A percentile compares a stretch with the other conserved stretches of the same genome.
These are phyloP conservation scores for Nannoperca obscura DNA, from an alignment of 2,797 vertebrate species.

Conservation along the genomic window DNA sequence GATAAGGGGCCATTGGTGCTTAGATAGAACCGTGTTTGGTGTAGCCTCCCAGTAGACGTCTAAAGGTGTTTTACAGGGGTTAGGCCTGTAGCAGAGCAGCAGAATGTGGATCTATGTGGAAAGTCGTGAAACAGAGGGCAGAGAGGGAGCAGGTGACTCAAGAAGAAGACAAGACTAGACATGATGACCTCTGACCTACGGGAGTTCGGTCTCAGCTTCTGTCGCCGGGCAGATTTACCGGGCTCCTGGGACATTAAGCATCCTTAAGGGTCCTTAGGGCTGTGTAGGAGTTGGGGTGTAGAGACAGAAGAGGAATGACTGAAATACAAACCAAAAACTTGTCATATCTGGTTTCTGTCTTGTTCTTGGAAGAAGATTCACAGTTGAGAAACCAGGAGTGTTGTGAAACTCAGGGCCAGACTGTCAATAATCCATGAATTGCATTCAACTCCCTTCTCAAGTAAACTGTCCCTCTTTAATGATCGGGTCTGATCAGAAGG, in stretches of 20 bases:
- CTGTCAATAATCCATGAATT: slow-evolving; percentile 26
- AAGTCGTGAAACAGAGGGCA: slow-evolving; percentile 1
- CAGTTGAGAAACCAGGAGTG: slow-evolving; percentile 22
- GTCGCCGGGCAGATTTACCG: slow-evolving; percentile 60
- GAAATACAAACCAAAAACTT: slow-evolving; percentile 41
- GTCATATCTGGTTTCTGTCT: slow-evolving; percentile 49
- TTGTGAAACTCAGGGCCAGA: slow-evolving; percentile 21
- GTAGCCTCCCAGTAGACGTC: slow-evolving; percentile 12
- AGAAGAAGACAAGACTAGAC: slow-evolving; percentile 58
- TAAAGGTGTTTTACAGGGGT: slow-evolving; percentile 49
- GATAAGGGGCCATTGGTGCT: slow-evolving; percentile 3
- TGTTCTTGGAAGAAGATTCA: slow-evolving; percentile 50
- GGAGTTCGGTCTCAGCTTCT: slow-evolving; percentile 53
- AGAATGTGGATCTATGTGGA: slow-evolving; percentile 28
- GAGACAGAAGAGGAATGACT: slow-evolving; percentile 20
- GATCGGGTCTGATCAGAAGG: slow-evolving; percentile 50
- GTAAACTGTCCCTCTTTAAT: slow-evolving; percentile 29
- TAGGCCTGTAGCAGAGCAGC: slow-evolving; percentile 12
- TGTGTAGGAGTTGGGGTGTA: slow-evolving; percentile 13
- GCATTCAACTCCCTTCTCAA: slow-evolving; percentile 29
- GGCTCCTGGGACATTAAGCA: slow-evolving; percentile 39
- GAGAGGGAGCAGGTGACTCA: slow-evolving; percentile 49
- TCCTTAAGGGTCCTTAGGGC: slow-evolving; percentile 40
- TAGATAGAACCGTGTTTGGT: slow-evolving; percentile 19
- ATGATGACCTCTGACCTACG: slow-evolving; percentile 58